A percentile compares a stretch with the other conserved stretches of the same genome.
These are phyloP conservation scores for Mormyrus proboscirostris DNA, from an alignment of 2,797 vertebrate species.

Conservation along the genomic window DNA sequence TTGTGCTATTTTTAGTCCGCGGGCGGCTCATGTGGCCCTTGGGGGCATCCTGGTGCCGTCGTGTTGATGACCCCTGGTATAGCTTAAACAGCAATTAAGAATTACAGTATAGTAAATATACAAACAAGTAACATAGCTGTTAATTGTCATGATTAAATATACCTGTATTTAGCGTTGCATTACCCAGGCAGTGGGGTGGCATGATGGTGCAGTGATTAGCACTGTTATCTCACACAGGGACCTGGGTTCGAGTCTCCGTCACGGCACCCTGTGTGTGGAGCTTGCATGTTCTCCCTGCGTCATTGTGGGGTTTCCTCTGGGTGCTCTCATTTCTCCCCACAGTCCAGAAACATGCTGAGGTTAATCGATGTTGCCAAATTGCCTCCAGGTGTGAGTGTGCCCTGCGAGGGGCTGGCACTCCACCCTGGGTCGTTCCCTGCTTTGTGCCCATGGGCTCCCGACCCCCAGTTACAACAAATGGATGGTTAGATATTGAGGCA, in stretches of 20 bases:
- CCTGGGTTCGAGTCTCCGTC: neutral
- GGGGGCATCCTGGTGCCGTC: too few relatives aligned
- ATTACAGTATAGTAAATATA: neutral
- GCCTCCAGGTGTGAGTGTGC: neutral
- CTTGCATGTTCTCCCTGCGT: too few relatives aligned
- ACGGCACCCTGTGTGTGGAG: neutral
- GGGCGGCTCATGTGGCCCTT: too few relatives aligned
- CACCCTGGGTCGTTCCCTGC: neutral
- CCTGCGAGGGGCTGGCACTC: neutral
- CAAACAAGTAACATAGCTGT: neutral
- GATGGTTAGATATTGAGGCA: neutral
- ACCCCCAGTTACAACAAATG: neutral
- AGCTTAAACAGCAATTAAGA: neutral
- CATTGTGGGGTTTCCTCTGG: neutral
- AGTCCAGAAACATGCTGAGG: too few relatives aligned
- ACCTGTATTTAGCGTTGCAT: neutral
- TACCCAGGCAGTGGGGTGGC: neutral
- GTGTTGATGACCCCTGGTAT: neutral
- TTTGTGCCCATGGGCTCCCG: neutral
- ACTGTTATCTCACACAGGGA: neutral
- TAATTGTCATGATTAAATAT: neutral
- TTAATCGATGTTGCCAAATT: neutral
- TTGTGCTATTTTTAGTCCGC: too few relatives aligned
- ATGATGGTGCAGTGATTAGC: neutral
- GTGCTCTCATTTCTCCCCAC: too few relatives aligned